Evolutionary conservation across 1,140 invertebrate genomes (phyloP).

Genomic region (Lamellibrachia luymesi): DNA sequence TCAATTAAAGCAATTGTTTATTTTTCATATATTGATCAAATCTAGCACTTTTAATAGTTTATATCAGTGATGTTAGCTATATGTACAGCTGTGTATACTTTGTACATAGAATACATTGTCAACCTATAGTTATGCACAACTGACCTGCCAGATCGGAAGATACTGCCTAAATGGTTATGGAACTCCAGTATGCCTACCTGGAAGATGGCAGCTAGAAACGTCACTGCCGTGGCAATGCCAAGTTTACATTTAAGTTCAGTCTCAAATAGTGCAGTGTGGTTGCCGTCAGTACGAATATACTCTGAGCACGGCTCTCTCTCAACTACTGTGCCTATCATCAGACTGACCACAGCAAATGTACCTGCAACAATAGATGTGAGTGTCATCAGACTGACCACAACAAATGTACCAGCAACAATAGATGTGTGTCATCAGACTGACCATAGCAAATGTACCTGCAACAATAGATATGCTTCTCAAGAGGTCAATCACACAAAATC

Average conservation of each 20-base stretch:
- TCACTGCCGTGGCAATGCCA: conserved; percentile 22
- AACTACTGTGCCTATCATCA: conserved; percentile 56
- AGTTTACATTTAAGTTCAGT: conserved; percentile 29
- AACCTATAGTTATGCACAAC: background rate
- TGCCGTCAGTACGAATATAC: background rate
- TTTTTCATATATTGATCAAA: no score
- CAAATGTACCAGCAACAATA: no score
- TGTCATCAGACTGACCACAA: no score
- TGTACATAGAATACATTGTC: background rate
- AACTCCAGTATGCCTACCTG: conserved; percentile 23
- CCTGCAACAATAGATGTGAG: conserved; percentile 30
- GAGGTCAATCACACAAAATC: no score
- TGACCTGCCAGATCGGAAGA: background rate
- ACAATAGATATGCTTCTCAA: background rate
- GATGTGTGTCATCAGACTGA: conserved; percentile 56
- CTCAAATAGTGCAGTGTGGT: conserved; percentile 8
- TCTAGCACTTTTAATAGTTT: no score
- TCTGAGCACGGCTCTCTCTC: conserved; percentile 30
- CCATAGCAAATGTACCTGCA: conserved; percentile 56
- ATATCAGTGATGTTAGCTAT: no score
- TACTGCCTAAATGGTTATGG: background rate
- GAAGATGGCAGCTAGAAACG: conserved; percentile 28
- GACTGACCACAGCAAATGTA: conserved; percentile 57
- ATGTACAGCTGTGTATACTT: background rate
- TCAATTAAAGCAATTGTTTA: no score